Conservation (phyloP, 2,888 invertebrate species). For the Teinopalpus imperialis region DNA sequence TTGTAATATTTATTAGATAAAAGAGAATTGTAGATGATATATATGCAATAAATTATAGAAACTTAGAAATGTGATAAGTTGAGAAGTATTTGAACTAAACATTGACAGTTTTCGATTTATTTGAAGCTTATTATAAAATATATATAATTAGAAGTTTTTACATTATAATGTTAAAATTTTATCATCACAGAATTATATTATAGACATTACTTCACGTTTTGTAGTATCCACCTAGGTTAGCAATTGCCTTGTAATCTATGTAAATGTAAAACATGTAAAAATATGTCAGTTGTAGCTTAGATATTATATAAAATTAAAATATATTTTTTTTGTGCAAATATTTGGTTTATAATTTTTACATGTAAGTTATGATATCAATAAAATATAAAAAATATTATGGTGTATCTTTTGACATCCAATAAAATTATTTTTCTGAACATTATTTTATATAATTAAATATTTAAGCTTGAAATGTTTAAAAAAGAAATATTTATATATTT, state of each 20-base stretch:
- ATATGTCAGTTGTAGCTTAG: constrained; percentile 60
- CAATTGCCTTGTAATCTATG: constrained; percentile 70
- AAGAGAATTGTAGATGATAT: constrained; percentile 8
- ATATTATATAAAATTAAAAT: constrained; percentile 56
- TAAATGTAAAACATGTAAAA: constrained; percentile 72
- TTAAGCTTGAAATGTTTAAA: no score
- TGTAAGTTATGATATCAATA: constrained; percentile 61
- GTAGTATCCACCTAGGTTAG: constrained; percentile 39
- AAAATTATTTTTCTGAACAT: no score
- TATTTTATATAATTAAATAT: no score
- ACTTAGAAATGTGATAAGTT: constrained; percentile 20
- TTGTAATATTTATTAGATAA: constrained; percentile 11
- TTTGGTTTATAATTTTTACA: constrained; percentile 69
- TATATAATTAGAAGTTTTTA: constrained; percentile 7
- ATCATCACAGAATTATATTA: constrained; percentile 35
- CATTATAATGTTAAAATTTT: constrained; percentile 25
- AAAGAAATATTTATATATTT: no score
- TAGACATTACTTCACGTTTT: constrained; percentile 29
- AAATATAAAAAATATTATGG: constrained; percentile 30
- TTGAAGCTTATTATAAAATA: constrained; percentile 16
- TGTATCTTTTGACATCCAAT: constrained; percentile 3
- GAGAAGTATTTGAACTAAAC: constrained; percentile 6
- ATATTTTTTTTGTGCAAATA: constrained; percentile 63
- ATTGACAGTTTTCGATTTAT: constrained; percentile 17
- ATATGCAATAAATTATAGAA: constrained; percentile 15